Base-by-base conservation (phyloP, 2,797 vertebrate genomes). In the Channallabes apus region DNA sequence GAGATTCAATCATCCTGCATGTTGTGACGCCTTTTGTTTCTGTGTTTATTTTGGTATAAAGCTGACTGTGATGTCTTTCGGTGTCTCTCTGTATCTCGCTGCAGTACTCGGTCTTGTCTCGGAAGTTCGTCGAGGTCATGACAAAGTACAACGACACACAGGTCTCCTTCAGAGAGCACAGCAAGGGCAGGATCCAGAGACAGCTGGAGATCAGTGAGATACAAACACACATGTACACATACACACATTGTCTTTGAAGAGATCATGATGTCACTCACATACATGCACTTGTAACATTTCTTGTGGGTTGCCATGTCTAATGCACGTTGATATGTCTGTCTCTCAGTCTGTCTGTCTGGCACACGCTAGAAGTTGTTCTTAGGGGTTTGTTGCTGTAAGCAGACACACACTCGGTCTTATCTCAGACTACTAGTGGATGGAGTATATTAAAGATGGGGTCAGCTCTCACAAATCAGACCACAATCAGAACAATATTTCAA, bases 141-240 rank as follows among this genome's bases (percentile, higher is more conserved):
- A 97, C 96, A 0, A 94, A 94, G 72, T 99, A 98, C 92, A 99
- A 98, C 0, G 95, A 97, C 90, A 97, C 96, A 0, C 98, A 99
- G 91, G 96, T 96, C 62, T 94, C 95, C 3, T 99, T 99, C 91
- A 95, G 98, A 89, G 97, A 99, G 83, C 96, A 96, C 85, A 99
- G 97, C 93, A 99, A 99, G 92, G 95, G 96, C 87, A 95, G 98
- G 69, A 99, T 99, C 86, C 97, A 97, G 90, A 96, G 98, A 29
- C 98, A 99, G 88, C 92, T 99, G 61, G 98, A 99, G 92, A 99
- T 99, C 92, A 99, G 98, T 99, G 88, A 96, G 97, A 92, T n/a
- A 15, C 6, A 15, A 46, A 46, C 46, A 46, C 46, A 46, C 46
- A 46, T 46, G 46, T 46, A 84, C 81, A 82, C 82, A 32, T 24